Conservation (phyloP, 2,888 invertebrate species). For the Augiades crinisus region DNA sequence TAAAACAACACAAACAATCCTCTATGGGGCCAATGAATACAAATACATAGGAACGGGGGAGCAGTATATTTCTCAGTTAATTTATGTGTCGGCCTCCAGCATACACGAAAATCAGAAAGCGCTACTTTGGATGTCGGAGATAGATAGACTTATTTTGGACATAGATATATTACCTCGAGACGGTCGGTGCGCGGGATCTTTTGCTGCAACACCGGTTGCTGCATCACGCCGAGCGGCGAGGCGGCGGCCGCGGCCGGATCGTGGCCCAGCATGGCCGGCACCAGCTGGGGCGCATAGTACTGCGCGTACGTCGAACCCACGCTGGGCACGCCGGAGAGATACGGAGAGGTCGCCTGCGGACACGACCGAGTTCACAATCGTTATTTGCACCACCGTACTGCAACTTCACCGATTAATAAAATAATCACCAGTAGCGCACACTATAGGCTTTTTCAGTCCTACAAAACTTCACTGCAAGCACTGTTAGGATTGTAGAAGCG, state of each 20-base stretch:
- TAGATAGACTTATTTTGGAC: slow-evolving; percentile 9
- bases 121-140: slow-evolving; percentile 48
- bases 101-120: slow-evolving; percentile 61
- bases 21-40: not conserved
- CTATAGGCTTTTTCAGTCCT: slow-evolving; percentile 4
- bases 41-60: not conserved
- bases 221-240: slow-evolving; percentile 92
- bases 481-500: slow-evolving; percentile 21
- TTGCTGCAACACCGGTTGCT: slow-evolving; percentile 94
- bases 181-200: slow-evolving; percentile 97
- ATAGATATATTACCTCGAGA: slow-evolving; percentile 88
- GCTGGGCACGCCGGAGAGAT: slow-evolving; percentile 94
- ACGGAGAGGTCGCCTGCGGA: slow-evolving; percentile 92
- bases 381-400: not conserved
- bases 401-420: slow-evolving; percentile 21
- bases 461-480: slow-evolving; percentile 24
- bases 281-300: slow-evolving; percentile 94
- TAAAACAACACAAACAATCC: not conserved
- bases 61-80: not conserved
- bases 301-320: slow-evolving; percentile 95
- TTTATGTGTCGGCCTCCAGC: slow-evolving; percentile 55
- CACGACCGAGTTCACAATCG: slow-evolving; percentile 35
- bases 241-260: slow-evolving; percentile 89
- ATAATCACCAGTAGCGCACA: not conserved
- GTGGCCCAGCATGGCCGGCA: slow-evolving; percentile 94